Conservation (phyloP, 2,888 invertebrate species). For the Agrypnus murinus region DNA sequence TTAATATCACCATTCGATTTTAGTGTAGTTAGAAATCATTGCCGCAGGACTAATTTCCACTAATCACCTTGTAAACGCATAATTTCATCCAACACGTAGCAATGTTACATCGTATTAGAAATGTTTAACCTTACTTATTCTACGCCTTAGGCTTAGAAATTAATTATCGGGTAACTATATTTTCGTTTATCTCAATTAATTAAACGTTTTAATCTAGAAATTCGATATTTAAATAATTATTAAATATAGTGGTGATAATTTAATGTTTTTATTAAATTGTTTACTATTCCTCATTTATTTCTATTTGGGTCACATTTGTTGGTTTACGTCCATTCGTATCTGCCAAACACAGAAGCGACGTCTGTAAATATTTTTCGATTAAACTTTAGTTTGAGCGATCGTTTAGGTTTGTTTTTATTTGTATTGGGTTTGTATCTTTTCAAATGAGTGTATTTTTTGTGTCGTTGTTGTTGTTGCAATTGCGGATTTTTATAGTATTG, state of each 20-base stretch:
- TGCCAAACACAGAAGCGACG: conserved; percentile 33
- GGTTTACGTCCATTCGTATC: conserved; percentile 38
- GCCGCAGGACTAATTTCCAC: conserved; percentile 12
- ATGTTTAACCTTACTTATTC: conserved; percentile 1
- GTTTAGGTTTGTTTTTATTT: conserved; percentile 30
- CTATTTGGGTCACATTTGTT: conserved; percentile 29
- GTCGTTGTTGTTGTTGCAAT: conserved; percentile 1
- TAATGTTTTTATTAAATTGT: not conserved
- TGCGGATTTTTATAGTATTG: not conserved
- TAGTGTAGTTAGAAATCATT: not conserved
- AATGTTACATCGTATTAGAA: not conserved
- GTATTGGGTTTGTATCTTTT: conserved; percentile 26
- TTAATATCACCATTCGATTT: not conserved
- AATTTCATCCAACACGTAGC: not conserved
- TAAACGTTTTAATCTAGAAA: not conserved
- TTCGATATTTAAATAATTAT: no score
- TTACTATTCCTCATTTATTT: conserved; percentile 15
- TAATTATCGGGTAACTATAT: not conserved
- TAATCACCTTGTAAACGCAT: conserved; percentile 19
- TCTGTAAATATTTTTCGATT: conserved; percentile 37
- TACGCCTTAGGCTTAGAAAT: not conserved
- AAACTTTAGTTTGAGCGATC: conserved; percentile 32
- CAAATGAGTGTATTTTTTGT: conserved; percentile 21
- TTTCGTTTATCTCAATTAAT: not conserved
- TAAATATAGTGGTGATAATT: no score